These are phyloP conservation scores for Emberiza fucata DNA, from an alignment of 2,113 vertebrate species.

Conservation along the genomic window DNA sequence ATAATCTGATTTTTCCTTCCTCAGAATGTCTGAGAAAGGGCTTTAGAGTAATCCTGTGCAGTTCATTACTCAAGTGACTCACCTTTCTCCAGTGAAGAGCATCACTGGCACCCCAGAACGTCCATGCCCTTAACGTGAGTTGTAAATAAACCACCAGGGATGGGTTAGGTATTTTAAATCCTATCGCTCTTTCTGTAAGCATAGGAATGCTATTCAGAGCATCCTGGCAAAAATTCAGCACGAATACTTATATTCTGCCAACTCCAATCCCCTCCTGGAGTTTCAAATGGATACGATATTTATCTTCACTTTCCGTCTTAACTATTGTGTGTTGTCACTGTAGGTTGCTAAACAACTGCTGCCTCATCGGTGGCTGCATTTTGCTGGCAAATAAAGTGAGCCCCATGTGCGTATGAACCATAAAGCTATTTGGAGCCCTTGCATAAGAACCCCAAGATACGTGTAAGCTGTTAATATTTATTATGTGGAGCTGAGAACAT, in stretches of 20 bases:
- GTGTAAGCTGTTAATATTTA: conserved; percentile 62
- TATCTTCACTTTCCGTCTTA: conserved; percentile 21
- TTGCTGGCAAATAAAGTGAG: background rate
- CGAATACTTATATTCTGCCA: conserved; percentile 11
- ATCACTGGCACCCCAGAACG: background rate
- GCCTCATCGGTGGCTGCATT: conserved; percentile 13
- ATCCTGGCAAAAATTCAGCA: conserved; percentile 44
- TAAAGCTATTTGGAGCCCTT: conserved; percentile 43
- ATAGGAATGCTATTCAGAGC: background rate
- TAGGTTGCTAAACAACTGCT: conserved; percentile 61
- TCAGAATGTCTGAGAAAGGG: background rate
- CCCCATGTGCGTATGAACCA: background rate
- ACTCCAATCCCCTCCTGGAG: conserved; percentile 35
- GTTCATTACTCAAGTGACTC: background rate
- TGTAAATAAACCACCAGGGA: background rate
- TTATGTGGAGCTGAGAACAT: conserved; percentile 47
- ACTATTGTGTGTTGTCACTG: conserved; percentile 27
- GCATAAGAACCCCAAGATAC: conserved; percentile 49
- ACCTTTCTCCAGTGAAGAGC: background rate
- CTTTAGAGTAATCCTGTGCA: background rate
- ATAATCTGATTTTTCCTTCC: background rate
- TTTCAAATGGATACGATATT: conserved; percentile 43
- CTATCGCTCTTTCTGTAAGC: conserved; percentile 16
- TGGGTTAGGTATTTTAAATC: conserved; percentile 14
- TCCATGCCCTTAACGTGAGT: background rate